Evolutionary conservation across 2,113 vertebrate species (phyloP), one percentile per base, ranked within the genome.

Genomic region (Typhlomys cinereus): DNA sequence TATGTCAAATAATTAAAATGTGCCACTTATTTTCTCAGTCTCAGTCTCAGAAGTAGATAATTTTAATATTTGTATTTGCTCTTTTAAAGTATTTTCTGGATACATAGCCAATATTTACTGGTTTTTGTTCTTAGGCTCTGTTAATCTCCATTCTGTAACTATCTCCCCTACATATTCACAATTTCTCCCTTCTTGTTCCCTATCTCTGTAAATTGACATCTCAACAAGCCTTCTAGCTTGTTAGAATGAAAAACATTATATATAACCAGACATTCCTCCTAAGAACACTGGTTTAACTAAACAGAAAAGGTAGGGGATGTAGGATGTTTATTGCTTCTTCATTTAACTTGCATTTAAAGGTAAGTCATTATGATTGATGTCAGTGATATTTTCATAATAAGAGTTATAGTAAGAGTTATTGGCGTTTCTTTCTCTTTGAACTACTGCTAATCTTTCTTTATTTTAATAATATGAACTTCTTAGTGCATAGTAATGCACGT

Each of bases 1-100:
- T 90, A 82, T 93, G 90, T 90, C 62, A 52, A 41, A 2, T 92
- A 88, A 87, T 39, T 89, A 92, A 90, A 95, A 75, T 69, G 52
- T 7, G 25, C n/a, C n/a, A 64, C 52, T 88, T 66, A 36, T 75
- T 75, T 67, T 41, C 50, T 95, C 59, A 82, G 64, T 41, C 50
- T 95, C 59, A 82, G 64, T 83, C 59, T 95, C 61, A 76, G 67
- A 73, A 52, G 14, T 78, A 20, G 0, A 66, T 7, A 75, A 74
- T 39, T 74, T 20, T 39, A 73, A 61, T 25, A 52, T 83, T 90
- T 96, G 21, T 12, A 46, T 48, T 62, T 46, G 34, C 23, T 59
- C 44, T 44, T 81, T 44, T 81, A 44, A 61, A 61, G 59, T 80
- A 52, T 52, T 52, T 52, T 11, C 52, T 52, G 9, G 17, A 52